Evolutionary conservation across 2,113 vertebrate species (phyloP), one percentile per base, ranked within the genome.

Genomic region (Gasterosteus nipponicus): DNA sequence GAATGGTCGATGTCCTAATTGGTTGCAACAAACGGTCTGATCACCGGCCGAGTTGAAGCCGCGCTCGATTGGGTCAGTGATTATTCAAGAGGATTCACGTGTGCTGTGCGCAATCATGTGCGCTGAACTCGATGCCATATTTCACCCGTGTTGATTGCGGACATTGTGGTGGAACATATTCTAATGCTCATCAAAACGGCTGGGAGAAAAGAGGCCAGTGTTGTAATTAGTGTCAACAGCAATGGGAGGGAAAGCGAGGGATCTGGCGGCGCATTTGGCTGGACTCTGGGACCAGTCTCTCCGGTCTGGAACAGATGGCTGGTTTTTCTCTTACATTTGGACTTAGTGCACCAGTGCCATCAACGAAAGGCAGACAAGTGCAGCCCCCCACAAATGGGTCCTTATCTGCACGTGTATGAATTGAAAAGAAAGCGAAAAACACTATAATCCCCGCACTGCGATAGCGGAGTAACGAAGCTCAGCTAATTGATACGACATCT

Each of bases 1-100:
- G 7, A 53, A 26, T 68, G 38, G 35, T 42, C 62, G 35, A 47
- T 3, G 35, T 29, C 72, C 44, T 67, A 10, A 19, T 49, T 64
- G 18, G 39, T 47, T 11, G 7, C 18, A 67, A 29, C 60, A 70
- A 64, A 35, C 66, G 11, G 53, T 14, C 38, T 1, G 73, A 83
- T 80, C 69, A 35, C 44, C 53, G 1, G 49, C 53, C 41, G 16
- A 10, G 39, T 39, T 2, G 41, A 53, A 42, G 26, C 74, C 39
- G 53, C 35, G 72, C 70, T 18, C 39, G 2, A 87, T 75, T 83
- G 65, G 70, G 69, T 81, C 68, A 75, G 59, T 74, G 77, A 85
- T 80, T 82, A 74, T 75, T 89, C 66, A 71, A 58, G 63, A 63
- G 78, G 81, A 81, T 81, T 83, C 82, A 79, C 78, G 56, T 69